Conservation (phyloP, 1,140 invertebrate genomes). For the Notospermus geniculatus region DNA sequence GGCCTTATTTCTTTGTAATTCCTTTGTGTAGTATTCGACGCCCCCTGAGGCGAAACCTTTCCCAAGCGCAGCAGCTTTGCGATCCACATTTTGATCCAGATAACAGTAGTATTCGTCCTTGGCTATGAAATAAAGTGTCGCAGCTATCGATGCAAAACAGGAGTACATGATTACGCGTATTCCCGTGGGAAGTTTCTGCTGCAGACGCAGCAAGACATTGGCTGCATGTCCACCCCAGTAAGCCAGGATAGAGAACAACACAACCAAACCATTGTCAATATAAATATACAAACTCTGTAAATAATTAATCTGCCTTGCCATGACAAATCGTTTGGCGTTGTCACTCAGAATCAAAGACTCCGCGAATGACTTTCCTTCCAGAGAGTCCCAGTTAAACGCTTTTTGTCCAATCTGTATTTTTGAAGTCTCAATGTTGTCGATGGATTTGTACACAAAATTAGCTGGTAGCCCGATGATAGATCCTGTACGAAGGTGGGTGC, state of each 20-base stretch:
- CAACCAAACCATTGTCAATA: constrained; percentile 59
- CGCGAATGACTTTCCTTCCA: constrained; percentile 63
- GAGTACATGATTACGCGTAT: constrained; percentile 61
- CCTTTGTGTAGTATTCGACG: constrained; percentile 72
- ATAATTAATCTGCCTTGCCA: constrained; percentile 66
- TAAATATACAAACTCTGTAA: constrained; percentile 50
- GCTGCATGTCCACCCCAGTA: constrained; percentile 59
- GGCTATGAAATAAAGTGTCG: constrained; percentile 64
- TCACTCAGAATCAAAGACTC: constrained; percentile 69
- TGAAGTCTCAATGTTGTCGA: constrained; percentile 56
- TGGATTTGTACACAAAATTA: constrained; percentile 61
- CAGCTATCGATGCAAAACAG: constrained; percentile 61
- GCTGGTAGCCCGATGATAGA: constrained; percentile 65
- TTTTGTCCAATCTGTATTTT: constrained; percentile 35
- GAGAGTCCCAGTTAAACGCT: constrained; percentile 63
- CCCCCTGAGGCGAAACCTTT: constrained; percentile 68
- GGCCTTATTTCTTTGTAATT: constrained; percentile 70
- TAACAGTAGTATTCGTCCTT: constrained; percentile 65
- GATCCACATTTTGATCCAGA: constrained; percentile 65
- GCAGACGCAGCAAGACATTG: constrained; percentile 62
- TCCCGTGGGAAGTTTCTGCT: constrained; percentile 53
- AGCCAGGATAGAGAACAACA: constrained; percentile 50
- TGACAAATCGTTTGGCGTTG: constrained; percentile 73
- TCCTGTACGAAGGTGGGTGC: constrained; percentile 54
- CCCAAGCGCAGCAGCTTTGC: constrained; percentile 61